These are phyloP conservation scores for Anas platyrhynchos DNA, from an alignment of 2,113 vertebrate genomes.

Conservation along the genomic window DNA sequence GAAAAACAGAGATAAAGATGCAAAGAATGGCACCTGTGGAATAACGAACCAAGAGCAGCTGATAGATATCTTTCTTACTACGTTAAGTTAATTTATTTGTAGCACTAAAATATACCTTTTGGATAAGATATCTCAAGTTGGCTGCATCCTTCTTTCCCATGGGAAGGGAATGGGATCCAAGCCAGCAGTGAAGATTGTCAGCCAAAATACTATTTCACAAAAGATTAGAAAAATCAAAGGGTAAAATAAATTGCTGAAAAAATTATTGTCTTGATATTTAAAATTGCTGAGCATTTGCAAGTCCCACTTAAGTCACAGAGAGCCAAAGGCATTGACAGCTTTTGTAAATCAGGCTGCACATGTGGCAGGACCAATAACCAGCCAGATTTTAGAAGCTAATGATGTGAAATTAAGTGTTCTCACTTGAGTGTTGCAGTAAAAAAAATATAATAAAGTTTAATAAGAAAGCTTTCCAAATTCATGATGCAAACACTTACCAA, in stretches of 20 bases:
- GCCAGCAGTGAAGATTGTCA: background rate
- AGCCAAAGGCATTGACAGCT: background rate
- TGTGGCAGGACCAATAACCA: background rate
- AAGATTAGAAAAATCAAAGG: background rate
- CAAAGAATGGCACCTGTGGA: background rate
- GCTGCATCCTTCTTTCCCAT: background rate
- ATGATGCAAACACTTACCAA: background rate
- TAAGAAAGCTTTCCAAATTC: background rate
- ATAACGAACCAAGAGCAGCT: background rate
- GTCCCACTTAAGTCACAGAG: background rate
- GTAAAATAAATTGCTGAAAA: slow-evolving; percentile 19
- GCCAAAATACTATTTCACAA: slow-evolving; percentile 16
- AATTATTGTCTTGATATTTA: slow-evolving; percentile 34
- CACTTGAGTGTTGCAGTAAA: background rate
- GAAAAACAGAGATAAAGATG: background rate
- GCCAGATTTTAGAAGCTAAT: background rate
- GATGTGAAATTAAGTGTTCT: background rate
- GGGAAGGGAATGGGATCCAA: background rate
- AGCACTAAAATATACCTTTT: background rate
- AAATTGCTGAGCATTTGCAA: slow-evolving; percentile 20
- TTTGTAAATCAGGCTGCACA: background rate
- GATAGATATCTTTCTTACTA: background rate
- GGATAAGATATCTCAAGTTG: background rate
- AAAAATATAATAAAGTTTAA: background rate
- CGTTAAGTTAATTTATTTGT: background rate